phyloP scores from a whole-genome alignment of 2,113 vertebrate genomes.

The Ameiurus melas region DNA sequence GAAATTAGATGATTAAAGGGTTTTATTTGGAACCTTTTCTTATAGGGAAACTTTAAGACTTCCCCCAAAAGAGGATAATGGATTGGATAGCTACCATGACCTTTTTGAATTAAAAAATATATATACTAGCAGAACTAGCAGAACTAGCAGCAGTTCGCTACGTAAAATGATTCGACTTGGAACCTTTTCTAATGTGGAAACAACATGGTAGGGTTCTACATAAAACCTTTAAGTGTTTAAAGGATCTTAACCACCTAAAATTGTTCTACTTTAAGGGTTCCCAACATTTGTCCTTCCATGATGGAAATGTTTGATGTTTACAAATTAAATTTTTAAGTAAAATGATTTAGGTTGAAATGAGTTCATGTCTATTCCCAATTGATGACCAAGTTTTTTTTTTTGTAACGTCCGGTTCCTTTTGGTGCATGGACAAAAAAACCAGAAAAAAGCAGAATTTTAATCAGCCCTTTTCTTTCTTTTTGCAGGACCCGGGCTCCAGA shows the following conservation, averaged over 20 bases:
- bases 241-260: neutral
- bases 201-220: neutral
- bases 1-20: too few species aligned
- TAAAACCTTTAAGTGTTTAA: neutral
- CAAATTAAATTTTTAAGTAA: neutral
- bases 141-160: neutral
- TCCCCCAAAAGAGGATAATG: too few species aligned
- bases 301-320: neutral
- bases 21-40: too few species aligned
- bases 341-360: neutral
- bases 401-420: neutral
- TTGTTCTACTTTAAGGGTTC: neutral
- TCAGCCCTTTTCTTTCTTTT: conserved; percentile 58
- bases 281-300: neutral
- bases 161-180: neutral
- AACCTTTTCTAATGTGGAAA: neutral
- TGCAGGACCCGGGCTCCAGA: conserved; percentile 75
- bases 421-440: neutral
- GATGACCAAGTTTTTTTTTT: neutral
- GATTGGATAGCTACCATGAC: too few species aligned
- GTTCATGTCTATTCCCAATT: neutral
- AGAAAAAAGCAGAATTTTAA: conserved; percentile 9
- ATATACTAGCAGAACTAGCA: too few species aligned
- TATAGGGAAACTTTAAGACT: too few species aligned
- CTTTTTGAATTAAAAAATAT: too few species aligned